Percentiles rank a stretch among this genome's conserved stretches.
Conservation (phyloP, 30 jellyfish, hydroid and myxozoan genomes). For the Aurelia coerulea region DNA sequence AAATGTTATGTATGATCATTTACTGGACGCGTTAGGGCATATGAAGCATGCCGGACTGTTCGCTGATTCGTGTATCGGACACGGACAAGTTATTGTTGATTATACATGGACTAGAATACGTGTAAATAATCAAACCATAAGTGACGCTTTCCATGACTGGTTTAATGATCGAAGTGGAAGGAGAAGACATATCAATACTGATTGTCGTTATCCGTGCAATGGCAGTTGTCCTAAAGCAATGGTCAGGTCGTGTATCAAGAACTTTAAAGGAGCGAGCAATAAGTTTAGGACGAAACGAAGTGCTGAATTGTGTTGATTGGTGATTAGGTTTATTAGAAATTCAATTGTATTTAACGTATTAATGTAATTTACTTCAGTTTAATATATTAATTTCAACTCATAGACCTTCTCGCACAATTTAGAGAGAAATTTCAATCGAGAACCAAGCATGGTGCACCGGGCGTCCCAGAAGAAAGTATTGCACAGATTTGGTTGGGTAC, state of each 20-base stretch:
- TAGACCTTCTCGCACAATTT: too few species aligned
- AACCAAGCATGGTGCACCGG: too few species aligned
- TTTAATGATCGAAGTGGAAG: constrained; percentile 28
- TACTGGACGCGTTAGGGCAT: constrained; percentile 37
- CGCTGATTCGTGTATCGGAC: constrained; percentile 97
- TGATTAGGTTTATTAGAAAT: not conserved
- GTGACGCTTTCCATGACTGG: constrained; percentile 86
- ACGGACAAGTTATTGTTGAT: constrained; percentile 95
- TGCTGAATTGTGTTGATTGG: constrained; percentile 82
- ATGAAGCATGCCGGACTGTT: constrained; percentile 73
- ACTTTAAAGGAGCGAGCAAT: constrained; percentile 74
- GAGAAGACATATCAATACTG: constrained; percentile 56
- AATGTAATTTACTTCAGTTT: too few species aligned
- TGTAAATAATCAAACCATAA: constrained; percentile 62
- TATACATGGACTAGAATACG: constrained; percentile 94
- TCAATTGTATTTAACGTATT: too few species aligned
- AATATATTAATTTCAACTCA: too few species aligned
- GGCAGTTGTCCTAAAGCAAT: constrained; percentile 93
- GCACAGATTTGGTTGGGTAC: too few species aligned
- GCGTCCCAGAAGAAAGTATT: too few species aligned
- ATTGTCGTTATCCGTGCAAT: constrained; percentile 91
- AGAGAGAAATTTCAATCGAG: too few species aligned
- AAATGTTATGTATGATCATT: constrained; percentile 60
- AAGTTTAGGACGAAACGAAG: constrained; percentile 60
- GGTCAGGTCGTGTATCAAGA: constrained; percentile 84